These are phyloP conservation scores for Ophion slaviceki DNA, from an alignment of 2,888 invertebrate species.

Conservation along the genomic window DNA sequence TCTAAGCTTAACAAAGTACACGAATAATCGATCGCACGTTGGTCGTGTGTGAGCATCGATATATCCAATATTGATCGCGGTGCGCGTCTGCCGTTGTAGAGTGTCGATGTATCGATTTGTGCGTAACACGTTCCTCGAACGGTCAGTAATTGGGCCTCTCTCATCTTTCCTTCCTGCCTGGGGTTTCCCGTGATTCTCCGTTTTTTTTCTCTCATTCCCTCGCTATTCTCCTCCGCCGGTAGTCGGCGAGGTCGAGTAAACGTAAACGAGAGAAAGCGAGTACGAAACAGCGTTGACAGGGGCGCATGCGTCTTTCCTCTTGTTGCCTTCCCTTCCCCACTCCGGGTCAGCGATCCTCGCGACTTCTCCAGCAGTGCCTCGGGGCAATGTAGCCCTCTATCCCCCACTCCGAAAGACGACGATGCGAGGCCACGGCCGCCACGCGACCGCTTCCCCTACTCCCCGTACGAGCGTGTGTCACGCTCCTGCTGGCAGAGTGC, in stretches of 20 bases:
- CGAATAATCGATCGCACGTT: slow-evolving; percentile 12
- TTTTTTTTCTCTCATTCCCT: slow-evolving; percentile 28
- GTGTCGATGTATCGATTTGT: slow-evolving; percentile 46
- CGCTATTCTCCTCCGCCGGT: slow-evolving; percentile 18
- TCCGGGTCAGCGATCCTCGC: slow-evolving; percentile 44
- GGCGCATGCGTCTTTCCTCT: slow-evolving; percentile 53
- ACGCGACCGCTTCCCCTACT: slow-evolving; percentile 81
- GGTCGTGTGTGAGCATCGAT: background rate
- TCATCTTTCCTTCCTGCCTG: slow-evolving; percentile 53
- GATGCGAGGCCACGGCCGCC: slow-evolving; percentile 74
- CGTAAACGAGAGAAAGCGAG: slow-evolving; percentile 54
- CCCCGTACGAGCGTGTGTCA: slow-evolving; percentile 79
- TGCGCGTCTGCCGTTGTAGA: slow-evolving; percentile 6
- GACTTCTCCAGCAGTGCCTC: slow-evolving; percentile 55
- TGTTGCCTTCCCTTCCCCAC: background rate
- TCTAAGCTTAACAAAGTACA: background rate
- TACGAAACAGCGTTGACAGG: slow-evolving; percentile 46
- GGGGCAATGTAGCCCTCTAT: slow-evolving; percentile 30
- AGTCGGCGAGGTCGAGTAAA: slow-evolving; percentile 4
- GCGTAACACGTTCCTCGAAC: slow-evolving; percentile 26
- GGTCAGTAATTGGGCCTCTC: slow-evolving; percentile 50
- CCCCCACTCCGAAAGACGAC: slow-evolving; percentile 30
- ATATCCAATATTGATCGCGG: slow-evolving; percentile 25
- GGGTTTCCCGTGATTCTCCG: slow-evolving; percentile 54
- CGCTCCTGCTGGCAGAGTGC: slow-evolving; percentile 79